phyloP scores from a whole-genome alignment of 2,797 vertebrate species.

The Heliangelus exortis region DNA sequence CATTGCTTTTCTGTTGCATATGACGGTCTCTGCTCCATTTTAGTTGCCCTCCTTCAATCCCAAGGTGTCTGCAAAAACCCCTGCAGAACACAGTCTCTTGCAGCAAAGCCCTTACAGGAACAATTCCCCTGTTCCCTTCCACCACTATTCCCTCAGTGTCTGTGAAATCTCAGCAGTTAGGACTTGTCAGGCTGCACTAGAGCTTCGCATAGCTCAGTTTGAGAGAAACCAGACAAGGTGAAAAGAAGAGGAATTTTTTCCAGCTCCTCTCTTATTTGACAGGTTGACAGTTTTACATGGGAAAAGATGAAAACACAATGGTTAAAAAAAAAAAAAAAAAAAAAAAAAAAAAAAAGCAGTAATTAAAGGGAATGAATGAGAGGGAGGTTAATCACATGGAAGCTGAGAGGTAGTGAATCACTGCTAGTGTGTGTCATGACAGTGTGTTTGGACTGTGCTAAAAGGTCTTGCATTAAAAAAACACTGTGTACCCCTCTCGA shows the following conservation, averaged over 20 bases:
- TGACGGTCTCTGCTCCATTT: neutral
- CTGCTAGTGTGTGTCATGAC: conserved; percentile 6
- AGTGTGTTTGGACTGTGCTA: neutral
- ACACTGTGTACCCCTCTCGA: fast-evolving
- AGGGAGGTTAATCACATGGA: neutral
- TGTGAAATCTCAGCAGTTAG: conserved; percentile 76
- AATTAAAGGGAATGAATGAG: neutral
- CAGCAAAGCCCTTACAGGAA: neutral
- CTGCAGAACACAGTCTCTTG: neutral
- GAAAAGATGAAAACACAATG: neutral
- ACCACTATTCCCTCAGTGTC: conserved; percentile 38
- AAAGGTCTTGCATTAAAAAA: conserved; percentile 14
- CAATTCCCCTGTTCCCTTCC: neutral
- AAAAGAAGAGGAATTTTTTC: conserved; percentile 57
- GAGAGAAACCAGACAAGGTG: conserved; percentile 69
- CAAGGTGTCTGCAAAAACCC: neutral
- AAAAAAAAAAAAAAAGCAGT: neutral
- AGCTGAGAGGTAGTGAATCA: conserved; percentile 33
- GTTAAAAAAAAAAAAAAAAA: neutral
- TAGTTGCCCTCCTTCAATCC: neutral
- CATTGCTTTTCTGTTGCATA: neutral
- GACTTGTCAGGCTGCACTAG: conserved; percentile 70
- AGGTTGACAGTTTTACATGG: conserved; percentile 49
- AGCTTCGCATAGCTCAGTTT: conserved; percentile 43
- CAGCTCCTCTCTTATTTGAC: conserved; percentile 43